Base-by-base conservation (phyloP, 1,140 invertebrate species). In the Tetranychus urticae region DNA sequence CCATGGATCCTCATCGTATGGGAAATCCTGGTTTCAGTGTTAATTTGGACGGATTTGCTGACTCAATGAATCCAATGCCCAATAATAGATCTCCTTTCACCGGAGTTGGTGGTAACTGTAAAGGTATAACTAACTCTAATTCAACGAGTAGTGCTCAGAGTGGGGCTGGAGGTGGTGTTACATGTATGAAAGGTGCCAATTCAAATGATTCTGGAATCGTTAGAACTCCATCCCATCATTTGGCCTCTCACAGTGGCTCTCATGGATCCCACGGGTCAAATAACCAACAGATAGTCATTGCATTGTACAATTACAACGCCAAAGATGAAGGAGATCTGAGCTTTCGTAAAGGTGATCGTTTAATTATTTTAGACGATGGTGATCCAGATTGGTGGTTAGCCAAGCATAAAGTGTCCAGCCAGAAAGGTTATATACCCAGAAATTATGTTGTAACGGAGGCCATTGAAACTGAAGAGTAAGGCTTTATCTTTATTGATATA, bases 391-490 rank as follows among this genome's bases (percentile, higher is more conserved):
- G 90, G 90, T 89, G 88, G 85, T 81, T 82, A 69, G 89, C 91
- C n/a, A 74, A 84, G 62, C 88, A 93, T 71, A 74, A 90, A 52
- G 79, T 77, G 61, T 87, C 84, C 57, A 79, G 84, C 60, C 78
- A 83, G 65, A 84, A 87, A 71, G 90, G 89, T 7, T 81, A 90
- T 62, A 88, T 94, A 66, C 89, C 90, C 1, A 82, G 88, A 70
- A 93, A 92, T 73, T 94, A 90, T 71, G 88, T 94, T 3, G 90
- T 89, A 2, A 81, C 85, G 63, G 88, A 91, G 69, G 90, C 88
- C 45, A 84, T 92, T 10, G 88, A 94, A 73, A 91, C 86, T 73
- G 88, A 93, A 81, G 90, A 94, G 89, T 93, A 75, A 85, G 84
- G 81, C 59, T 31, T 52, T 23, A 52, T 8, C n/a, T 52, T 7